Conservation (phyloP, 2,888 invertebrate species). For the Mechanitis mazaeus region DNA sequence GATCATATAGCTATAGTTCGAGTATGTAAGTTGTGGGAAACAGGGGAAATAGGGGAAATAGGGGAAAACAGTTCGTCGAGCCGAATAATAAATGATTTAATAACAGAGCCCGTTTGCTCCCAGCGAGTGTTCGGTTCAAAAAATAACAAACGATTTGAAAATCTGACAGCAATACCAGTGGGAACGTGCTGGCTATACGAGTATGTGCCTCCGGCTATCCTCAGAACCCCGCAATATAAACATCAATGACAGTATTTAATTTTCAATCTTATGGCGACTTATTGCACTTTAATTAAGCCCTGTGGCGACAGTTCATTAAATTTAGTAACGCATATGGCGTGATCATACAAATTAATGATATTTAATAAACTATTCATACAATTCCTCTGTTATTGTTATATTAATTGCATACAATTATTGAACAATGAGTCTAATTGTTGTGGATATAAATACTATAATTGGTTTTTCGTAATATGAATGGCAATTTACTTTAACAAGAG, state of each 20-base stretch:
- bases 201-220: conserved; percentile 34
- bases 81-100: conserved; percentile 77
- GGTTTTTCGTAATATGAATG: conserved; percentile 1
- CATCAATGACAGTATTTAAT: conserved; percentile 28
- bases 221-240: conserved; percentile 22
- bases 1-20: conserved; percentile 20
- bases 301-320: conserved; percentile 23
- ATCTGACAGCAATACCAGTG: conserved; percentile 50
- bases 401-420: conserved; percentile 2
- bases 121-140: conserved; percentile 62
- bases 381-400: conserved; percentile 1
- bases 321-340: conserved; percentile 19
- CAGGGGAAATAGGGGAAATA: conserved; percentile 21
- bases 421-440: conserved; percentile 4
- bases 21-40: conserved; percentile 59
- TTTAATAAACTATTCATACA: neutral
- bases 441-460: neutral
- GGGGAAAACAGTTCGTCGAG: conserved; percentile 72
- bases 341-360: conserved; percentile 16
- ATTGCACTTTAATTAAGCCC: conserved; percentile 29
- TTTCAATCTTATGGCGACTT: conserved; percentile 29
- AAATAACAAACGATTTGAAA: conserved; percentile 73
- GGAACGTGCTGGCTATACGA: conserved; percentile 37
- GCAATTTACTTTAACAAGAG: neutral
- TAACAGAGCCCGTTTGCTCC: conserved; percentile 72